Evolutionary conservation across 1,140 invertebrate genomes (phyloP).

Genomic region (Laupala kohalensis): DNA sequence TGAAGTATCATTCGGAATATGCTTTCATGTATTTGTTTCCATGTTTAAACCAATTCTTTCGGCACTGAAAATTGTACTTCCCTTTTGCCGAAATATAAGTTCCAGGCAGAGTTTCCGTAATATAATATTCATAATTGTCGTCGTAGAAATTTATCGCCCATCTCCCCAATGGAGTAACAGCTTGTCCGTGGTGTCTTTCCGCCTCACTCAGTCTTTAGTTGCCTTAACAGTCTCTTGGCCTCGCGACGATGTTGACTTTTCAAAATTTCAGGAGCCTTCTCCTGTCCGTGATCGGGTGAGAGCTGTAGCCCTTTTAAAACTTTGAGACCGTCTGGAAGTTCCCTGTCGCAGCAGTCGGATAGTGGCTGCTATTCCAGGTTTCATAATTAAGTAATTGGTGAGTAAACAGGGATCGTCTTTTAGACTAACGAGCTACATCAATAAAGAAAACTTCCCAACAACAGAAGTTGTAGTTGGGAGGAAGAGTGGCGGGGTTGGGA

Average conservation of each 20-base stretch:
- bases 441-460: not conserved
- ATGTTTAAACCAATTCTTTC: no score
- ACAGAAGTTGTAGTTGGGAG: not conserved
- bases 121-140: no score
- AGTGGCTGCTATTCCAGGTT: not conserved
- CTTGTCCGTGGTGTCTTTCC: no score
- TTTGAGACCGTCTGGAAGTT: not conserved
- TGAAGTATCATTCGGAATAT: no score
- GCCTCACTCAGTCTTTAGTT: no score
- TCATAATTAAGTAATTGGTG: not conserved
- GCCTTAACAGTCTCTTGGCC: no score
- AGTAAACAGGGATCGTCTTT: not conserved
- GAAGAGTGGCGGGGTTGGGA: not conserved
- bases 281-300: not conserved
- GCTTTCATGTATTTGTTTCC: no score
- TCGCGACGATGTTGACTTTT: not conserved
- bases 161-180: no score
- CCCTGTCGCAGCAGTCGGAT: not conserved
- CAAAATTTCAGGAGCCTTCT: not conserved
- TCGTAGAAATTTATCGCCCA: no score
- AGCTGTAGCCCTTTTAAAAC: not conserved
- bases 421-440: not conserved
- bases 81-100: no score
- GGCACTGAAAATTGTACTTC: no score
- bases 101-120: no score